These are phyloP conservation scores for Aphidius colemani DNA, from an alignment of 2,888 invertebrate genomes.

Conservation along the genomic window DNA sequence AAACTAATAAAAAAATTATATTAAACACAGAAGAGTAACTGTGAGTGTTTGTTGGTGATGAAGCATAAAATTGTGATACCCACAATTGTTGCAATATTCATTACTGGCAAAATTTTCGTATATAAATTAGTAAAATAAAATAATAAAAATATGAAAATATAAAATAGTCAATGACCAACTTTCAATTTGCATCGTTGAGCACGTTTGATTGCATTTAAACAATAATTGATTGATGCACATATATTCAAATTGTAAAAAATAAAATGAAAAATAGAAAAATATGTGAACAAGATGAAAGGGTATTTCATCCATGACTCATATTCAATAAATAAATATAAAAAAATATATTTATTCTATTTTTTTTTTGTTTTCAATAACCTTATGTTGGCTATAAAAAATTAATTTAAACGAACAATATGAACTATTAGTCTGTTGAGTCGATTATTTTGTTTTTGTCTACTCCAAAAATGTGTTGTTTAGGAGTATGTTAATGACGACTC, in stretches of 20 bases:
- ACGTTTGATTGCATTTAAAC: slow-evolving; percentile 34
- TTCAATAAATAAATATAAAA: no score
- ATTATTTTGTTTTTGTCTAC: no score
- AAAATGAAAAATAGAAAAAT: no score
- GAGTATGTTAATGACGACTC: no score
- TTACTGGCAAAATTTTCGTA: slow-evolving; percentile 42
- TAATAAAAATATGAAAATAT: not conserved
- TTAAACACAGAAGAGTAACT: not conserved
- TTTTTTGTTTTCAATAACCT: no score
- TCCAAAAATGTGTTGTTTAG: no score
- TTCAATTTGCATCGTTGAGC: slow-evolving; percentile 45
- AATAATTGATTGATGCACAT: slow-evolving; percentile 33
- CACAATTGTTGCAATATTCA: slow-evolving; percentile 44
- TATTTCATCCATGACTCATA: no score
- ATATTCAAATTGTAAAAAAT: not conserved
- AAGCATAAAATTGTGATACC: slow-evolving; percentile 51
- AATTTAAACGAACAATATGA: no score
- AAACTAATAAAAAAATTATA: not conserved
- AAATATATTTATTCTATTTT: no score
- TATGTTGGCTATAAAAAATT: no score
- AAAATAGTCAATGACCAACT: slow-evolving; percentile 27
- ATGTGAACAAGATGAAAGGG: no score
- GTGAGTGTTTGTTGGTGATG: slow-evolving; percentile 37
- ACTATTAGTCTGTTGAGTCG: no score
- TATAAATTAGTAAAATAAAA: slow-evolving; percentile 18